phyloP scores from a whole-genome alignment of 2,888 invertebrate species.

The Mantis religiosa region DNA sequence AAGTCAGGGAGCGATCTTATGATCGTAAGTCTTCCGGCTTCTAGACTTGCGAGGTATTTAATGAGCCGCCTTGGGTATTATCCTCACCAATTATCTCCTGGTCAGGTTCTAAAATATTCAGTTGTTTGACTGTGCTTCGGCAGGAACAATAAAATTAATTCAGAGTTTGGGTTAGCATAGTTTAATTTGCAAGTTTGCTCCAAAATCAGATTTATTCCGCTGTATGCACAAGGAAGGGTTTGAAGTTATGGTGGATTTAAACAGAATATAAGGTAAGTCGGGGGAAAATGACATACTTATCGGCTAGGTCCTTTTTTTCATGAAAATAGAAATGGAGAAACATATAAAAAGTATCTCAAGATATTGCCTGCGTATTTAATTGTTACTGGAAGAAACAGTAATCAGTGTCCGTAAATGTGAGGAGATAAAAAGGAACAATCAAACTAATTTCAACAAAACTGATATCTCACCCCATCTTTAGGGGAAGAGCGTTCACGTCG shows the following conservation, averaged over 20 bases:
- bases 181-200: slow-evolving; percentile 1
- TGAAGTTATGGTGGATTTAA: neutral
- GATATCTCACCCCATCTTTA: too few species aligned
- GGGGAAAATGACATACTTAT: too few species aligned
- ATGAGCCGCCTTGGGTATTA: slow-evolving; percentile 22
- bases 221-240: neutral
- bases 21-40: neutral
- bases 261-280: too few species aligned
- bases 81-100: slow-evolving; percentile 18
- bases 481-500: too few species aligned
- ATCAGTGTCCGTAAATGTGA: too few species aligned
- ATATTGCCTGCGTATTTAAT: too few species aligned
- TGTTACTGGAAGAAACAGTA: too few species aligned
- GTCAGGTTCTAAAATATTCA: slow-evolving; percentile 17
- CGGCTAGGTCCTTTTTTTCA: too few species aligned
- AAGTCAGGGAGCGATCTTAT: neutral
- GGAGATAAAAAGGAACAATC: too few species aligned
- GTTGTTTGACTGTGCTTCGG: neutral
- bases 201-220: neutral
- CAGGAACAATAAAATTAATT: slow-evolving; percentile 20
- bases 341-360: too few species aligned
- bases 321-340: too few species aligned
- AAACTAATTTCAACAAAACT: too few species aligned
- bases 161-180: slow-evolving; percentile 18
- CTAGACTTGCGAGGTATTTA: slow-evolving; percentile 5